Evolutionary conservation across 2,888 invertebrate genomes (phyloP), one percentile per base, ranked within the genome.

Genomic region (Mesochorus sp.): DNA sequence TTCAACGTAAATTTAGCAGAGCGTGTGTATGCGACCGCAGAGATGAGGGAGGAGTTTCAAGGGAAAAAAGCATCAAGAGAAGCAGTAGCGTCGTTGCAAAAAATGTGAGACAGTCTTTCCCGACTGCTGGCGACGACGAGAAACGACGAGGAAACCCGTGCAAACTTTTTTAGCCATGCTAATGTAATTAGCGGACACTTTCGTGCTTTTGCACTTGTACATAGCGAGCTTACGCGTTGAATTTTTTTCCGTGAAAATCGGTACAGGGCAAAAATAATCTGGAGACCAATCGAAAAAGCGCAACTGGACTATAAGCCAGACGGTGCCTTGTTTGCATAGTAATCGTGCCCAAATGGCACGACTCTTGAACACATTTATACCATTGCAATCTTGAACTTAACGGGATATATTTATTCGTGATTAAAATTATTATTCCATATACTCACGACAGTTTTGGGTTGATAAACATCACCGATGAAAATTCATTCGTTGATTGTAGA

Each of bases 121-220:
- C n/a, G n/a, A n/a, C n/a, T n/a, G n/a, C n/a, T n/a, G n/a, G n/a
- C n/a, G n/a, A n/a, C n/a, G n/a, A n/a, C n/a, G n/a, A n/a, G n/a
- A n/a, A n/a, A n/a, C n/a, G 8, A 24, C 59, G 34, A 37, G 51
- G 42, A 61, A 77, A 70, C 21, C 59, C 37, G 8, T 71, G 73
- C 57, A 79, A 81, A 78, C 77, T 76, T 81, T n/a, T n/a, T 81
- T 77, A 74, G 67, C 80, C 76, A 79, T 81, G 80, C 79, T 80
- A 81, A 81, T 81, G 79, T 81, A 81, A 81, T 81, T 80, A 81
- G 76, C 72, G 55, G 44, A 5, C 14, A 5, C 66, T 72, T 70
- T 70, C 61, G 39, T 44, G 49, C 26, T 34, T 59, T 59, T 49
- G 39, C 76, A 49, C 44, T 51, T 47, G 66, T 37, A 39, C 42